Percentiles rank a stretch among this genome's conserved stretches.
Evolutionary conservation across 1,140 invertebrate species (phyloP).

Genomic region (Globodera ellingtonae): DNA sequence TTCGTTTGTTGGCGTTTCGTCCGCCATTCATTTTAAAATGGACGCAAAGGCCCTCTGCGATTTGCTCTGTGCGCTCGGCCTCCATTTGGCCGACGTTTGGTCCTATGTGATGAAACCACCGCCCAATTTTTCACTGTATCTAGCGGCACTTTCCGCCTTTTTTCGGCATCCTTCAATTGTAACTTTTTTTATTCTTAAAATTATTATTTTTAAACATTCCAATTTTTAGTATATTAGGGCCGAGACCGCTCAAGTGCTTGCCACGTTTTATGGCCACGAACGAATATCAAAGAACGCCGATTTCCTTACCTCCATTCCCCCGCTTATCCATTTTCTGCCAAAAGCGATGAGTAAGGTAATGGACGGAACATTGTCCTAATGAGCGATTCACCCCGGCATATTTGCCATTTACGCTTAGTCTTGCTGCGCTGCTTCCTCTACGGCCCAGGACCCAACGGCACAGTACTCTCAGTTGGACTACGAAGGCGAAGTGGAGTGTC

Average conservation of each 20-base stretch:
- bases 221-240: conserved; percentile 51
- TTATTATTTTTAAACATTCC: conserved; percentile 23
- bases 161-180: conserved; percentile 59
- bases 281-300: conserved; percentile 39
- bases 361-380: background rate
- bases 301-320: conserved; percentile 32
- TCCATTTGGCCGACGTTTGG: conserved; percentile 57
- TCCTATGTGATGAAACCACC: conserved; percentile 45
- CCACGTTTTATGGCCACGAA: conserved; percentile 46
- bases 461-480: conserved; percentile 59
- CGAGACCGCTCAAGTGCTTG: conserved; percentile 52
- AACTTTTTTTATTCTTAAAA: conserved; percentile 25
- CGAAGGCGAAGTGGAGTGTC: conserved; percentile 52
- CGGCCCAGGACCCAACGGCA: conserved; percentile 20
- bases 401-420: background rate
- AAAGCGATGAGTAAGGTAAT: conserved; percentile 52
- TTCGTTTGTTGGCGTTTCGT: background rate
- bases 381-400: too few species aligned
- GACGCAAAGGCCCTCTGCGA: conserved; percentile 47
- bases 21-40: background rate
- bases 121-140: conserved; percentile 54
- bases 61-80: conserved; percentile 51
- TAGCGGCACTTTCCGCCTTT: conserved; percentile 49
- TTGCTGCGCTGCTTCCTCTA: conserved; percentile 6
- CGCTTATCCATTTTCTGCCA: conserved; percentile 39